phyloP scores from a whole-genome alignment of 2,113 vertebrate species.

The Laterallus jamaicensis region DNA sequence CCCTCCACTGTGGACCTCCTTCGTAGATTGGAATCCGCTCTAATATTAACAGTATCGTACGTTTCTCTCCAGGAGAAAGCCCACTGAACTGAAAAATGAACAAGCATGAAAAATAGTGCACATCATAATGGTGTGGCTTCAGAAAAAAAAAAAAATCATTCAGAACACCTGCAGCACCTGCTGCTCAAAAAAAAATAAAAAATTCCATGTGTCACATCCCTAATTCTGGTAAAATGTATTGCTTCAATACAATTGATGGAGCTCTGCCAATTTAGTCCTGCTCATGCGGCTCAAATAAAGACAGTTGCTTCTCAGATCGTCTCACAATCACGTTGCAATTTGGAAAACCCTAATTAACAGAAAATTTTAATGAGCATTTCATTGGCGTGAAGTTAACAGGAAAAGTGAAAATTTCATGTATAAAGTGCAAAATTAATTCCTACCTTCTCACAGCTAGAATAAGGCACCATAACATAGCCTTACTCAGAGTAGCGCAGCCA shows the following conservation, averaged over 20 bases:
- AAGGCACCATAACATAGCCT: neutral
- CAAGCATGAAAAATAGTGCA: neutral
- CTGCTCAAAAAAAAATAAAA: neutral
- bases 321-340: neutral
- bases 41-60: neutral
- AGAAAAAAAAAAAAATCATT: neutral
- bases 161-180: neutral
- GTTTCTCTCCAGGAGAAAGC: neutral
- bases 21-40: neutral
- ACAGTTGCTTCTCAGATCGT: neutral
- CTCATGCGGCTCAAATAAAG: neutral
- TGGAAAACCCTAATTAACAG: neutral
- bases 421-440: neutral
- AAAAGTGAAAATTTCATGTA: neutral
- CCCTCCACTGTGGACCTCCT: neutral
- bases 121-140: neutral
- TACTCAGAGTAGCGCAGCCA: neutral
- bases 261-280: neutral
- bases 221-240: neutral
- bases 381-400: neutral
- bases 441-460: neutral
- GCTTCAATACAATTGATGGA: neutral
- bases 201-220: accelerated
- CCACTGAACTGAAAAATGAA: neutral
- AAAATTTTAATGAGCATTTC: neutral